Conservation (phyloP, 1,140 invertebrate species). For the Bombus sibiricus region DNA sequence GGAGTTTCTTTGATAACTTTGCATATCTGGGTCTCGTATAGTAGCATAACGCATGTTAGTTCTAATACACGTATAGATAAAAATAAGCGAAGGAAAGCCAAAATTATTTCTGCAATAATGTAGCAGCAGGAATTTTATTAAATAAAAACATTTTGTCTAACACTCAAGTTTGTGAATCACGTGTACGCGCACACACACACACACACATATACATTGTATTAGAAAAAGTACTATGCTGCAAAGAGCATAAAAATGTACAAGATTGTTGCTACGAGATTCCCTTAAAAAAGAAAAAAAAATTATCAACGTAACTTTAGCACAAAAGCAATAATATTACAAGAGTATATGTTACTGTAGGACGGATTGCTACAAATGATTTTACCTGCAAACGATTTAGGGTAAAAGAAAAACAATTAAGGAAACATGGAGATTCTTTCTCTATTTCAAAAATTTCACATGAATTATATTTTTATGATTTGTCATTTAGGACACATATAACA, state of each 20-base stretch:
- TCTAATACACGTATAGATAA: background rate
- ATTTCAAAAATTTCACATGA: slow-evolving; percentile 7
- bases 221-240: background rate
- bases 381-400: background rate
- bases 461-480: slow-evolving; percentile 21
- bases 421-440: background rate
- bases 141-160: background rate
- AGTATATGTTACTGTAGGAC: slow-evolving; percentile 2
- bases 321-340: slow-evolving; percentile 35
- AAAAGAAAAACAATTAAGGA: background rate
- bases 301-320: slow-evolving; percentile 2
- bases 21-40: background rate
- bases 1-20: slow-evolving; percentile 12
- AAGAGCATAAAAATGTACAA: background rate
- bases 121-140: background rate
- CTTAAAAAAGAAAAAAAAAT: background rate
- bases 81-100: background rate
- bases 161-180: background rate
- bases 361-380: background rate
- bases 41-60: background rate
- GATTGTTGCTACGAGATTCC: background rate
- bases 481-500: background rate
- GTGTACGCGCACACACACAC: background rate
- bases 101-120: background rate
- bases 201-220: background rate